phyloP scores from a whole-genome alignment of 2,888 invertebrate species.

The Drosophila yooni region DNA sequence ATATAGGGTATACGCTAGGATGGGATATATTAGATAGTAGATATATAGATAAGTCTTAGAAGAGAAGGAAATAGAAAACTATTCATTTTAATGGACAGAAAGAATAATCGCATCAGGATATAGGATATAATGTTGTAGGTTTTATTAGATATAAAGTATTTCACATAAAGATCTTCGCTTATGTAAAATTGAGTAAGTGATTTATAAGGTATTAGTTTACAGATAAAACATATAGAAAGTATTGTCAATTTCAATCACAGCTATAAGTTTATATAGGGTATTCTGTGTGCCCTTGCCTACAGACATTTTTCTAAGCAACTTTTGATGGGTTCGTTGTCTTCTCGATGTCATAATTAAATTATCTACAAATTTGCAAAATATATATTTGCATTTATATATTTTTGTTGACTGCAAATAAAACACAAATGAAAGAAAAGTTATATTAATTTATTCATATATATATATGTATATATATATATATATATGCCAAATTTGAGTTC shows the following conservation, averaged over 20 bases:
- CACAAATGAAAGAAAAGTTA: background rate
- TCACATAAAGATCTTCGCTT: no score
- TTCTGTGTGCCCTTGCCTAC: conserved; percentile 4
- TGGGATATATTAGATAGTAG: background rate
- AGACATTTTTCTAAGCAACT: background rate
- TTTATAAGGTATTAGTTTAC: background rate
- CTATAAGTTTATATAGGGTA: background rate
- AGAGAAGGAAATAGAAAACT: background rate
- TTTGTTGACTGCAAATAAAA: background rate
- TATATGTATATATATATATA: background rate
- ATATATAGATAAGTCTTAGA: background rate
- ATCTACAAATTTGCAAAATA: conserved; percentile 12
- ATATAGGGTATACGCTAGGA: background rate
- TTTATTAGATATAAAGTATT: background rate
- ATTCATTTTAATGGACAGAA: background rate
- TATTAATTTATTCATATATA: background rate
- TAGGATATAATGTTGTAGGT: background rate
- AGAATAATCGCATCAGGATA: background rate
- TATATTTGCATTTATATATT: conserved; percentile 2
- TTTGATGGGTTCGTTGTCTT: conserved; percentile 14
- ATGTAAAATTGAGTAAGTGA: background rate
- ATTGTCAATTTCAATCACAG: background rate
- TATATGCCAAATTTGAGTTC: conserved; percentile 48
- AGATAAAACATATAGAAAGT: background rate
- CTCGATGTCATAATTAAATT: conserved; percentile 38